Percentiles rank a stretch among this genome's conserved stretches.
Evolutionary conservation across 2,888 invertebrate species (phyloP).

Genomic region (Iphiclides podalirius): DNA sequence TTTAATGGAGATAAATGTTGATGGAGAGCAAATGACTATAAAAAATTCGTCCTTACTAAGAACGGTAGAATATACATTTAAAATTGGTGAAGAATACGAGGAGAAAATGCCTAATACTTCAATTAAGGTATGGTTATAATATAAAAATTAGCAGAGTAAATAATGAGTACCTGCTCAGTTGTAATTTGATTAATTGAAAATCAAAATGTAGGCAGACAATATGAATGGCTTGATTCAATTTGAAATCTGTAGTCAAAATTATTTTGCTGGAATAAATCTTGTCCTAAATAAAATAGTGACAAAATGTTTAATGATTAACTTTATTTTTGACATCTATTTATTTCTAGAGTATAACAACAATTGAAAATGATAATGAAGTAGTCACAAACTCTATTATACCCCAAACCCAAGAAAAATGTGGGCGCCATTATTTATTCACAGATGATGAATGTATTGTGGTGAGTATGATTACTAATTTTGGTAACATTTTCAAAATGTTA

Average conservation of each 20-base stretch:
- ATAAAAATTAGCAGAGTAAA: too few relatives aligned
- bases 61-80: conserved; percentile 77
- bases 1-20: conserved; percentile 76
- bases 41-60: conserved; percentile 78
- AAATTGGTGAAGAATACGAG: conserved; percentile 82
- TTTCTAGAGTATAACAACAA: conserved; percentile 77
- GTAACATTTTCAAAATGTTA: too few relatives aligned
- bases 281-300: too few relatives aligned
- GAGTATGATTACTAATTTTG: conserved; percentile 44
- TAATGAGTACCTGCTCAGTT: too few relatives aligned
- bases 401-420: conserved; percentile 55
- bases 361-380: conserved; percentile 72
- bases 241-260: too few relatives aligned
- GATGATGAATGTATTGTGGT: conserved; percentile 67
- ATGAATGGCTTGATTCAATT: too few relatives aligned
- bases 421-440: conserved; percentile 60
- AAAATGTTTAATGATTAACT: too few relatives aligned
- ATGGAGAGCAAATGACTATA: conserved; percentile 79
- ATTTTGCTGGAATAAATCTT: too few relatives aligned
- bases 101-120: conserved; percentile 81
- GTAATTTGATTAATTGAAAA: too few relatives aligned
- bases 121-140: conserved; percentile 68
- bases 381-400: conserved; percentile 64
- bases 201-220: too few relatives aligned
- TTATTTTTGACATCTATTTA: background rate